Evolutionary conservation across 2,888 invertebrate genomes (phyloP), one percentile per base, ranked within the genome.

Genomic region (Drosophila antonietae): DNA sequence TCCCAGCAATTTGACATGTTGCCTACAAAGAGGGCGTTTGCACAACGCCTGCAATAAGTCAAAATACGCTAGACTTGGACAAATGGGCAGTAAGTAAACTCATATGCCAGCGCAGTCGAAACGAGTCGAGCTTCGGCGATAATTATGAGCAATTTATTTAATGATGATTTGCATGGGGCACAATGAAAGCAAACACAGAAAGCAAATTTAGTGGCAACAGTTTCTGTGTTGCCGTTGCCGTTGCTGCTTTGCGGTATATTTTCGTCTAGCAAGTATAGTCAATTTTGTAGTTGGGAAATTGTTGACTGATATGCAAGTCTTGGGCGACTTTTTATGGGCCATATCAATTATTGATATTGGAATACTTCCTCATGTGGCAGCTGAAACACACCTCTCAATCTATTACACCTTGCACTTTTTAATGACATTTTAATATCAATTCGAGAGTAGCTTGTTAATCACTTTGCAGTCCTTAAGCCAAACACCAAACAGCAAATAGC

Each of bases 121-220:
- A 44, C 58, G 47, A 47, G 51, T 53, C 57, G 23, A 59, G 68
- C 63, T 73, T 73, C 51, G 52, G 81, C 68, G 73, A 81, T 81
- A 84, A 86, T 83, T 85, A 80, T 76, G 73, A 68, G 71, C 76
- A 88, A 88, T 84, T 84, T 86, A 75, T 62, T 78, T 88, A 84
- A 84, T 88, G 86, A 88, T 86, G 76, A 88, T 84, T 88, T 78
- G 81, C 75, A 73, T 68, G 69, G 65, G 41, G 67, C 46, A 73
- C 68, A 68, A 66, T 51, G 53, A 46, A 78, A 59, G 53, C 52
- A 52, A 73, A 46, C 47, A 51, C 31, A 47, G 31, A 65, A 56
- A 47, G 15, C 51, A 51, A 51, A 51, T 18, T 23, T n/a, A 33
- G 20, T 31, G 33, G 35, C 20, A 59, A 39, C 23, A 31, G 14